These are phyloP conservation scores for Nettapus auritus DNA, from an alignment of 2,113 vertebrate genomes.

Conservation along the genomic window DNA sequence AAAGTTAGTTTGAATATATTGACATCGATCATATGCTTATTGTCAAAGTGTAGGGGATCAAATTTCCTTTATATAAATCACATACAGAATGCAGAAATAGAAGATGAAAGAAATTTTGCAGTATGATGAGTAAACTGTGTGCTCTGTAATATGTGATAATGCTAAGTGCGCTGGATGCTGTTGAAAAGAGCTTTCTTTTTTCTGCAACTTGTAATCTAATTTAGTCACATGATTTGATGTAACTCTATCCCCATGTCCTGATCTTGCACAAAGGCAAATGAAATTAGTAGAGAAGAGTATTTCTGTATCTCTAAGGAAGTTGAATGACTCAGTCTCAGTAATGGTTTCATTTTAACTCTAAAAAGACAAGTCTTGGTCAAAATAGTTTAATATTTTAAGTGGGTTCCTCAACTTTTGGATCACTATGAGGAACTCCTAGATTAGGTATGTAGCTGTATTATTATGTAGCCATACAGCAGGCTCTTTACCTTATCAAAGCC, in stretches of 20 bases:
- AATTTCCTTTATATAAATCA: not conserved
- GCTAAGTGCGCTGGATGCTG: not conserved
- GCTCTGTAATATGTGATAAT: not conserved
- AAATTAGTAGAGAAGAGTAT: not conserved
- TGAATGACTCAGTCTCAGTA: not conserved
- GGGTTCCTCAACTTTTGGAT: not conserved
- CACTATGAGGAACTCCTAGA: fast-evolving
- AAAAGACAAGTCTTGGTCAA: not conserved
- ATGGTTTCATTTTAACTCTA: not conserved
- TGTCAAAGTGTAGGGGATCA: not conserved
- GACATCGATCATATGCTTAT: not conserved
- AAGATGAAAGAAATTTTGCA: not conserved
- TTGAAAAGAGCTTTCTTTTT: not conserved
- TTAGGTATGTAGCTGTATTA: not conserved
- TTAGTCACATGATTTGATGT: not conserved
- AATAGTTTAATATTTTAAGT: not conserved
- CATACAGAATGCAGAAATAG: not conserved
- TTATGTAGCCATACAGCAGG: not conserved
- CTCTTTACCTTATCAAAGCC: not conserved
- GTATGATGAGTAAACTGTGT: not conserved
- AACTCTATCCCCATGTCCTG: not conserved
- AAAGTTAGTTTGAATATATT: not conserved
- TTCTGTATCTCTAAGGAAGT: not conserved
- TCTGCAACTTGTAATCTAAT: not conserved
- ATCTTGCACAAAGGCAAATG: not conserved